Evolutionary conservation across 2,797 vertebrate species (phyloP).

Genomic region (Atherinosoma microstoma): DNA sequence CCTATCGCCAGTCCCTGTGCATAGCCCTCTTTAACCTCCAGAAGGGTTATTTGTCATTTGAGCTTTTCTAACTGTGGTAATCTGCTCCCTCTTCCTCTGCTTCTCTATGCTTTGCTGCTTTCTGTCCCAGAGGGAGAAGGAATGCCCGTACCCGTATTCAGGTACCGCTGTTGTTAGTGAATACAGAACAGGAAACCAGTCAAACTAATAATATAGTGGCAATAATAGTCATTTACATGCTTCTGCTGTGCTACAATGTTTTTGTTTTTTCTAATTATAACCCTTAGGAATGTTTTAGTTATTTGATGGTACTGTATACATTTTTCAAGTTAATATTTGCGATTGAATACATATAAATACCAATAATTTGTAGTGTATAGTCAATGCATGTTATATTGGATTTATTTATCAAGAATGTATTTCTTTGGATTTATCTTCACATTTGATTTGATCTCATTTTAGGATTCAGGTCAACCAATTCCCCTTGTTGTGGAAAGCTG

Average conservation of each 20-base stretch:
- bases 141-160: conserved; percentile 98
- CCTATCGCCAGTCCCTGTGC: conserved; percentile 58
- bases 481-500: conserved; percentile 98
- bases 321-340: background rate
- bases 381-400: background rate
- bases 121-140: conserved; percentile 98
- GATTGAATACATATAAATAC: background rate
- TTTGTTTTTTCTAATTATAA: background rate
- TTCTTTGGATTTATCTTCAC: background rate
- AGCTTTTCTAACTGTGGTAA: conserved; percentile 78
- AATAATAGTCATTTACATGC: conserved; percentile 8
- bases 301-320: background rate
- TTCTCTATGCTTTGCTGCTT: conserved; percentile 89
- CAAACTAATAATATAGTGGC: conserved; percentile 20
- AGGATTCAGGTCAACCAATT: conserved; percentile 91
- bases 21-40: conserved; percentile 52
- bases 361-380: background rate
- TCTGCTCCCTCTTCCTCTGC: conserved; percentile 89
- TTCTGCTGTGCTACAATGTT: conserved; percentile 33
- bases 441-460: conserved; percentile 35
- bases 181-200: conserved; percentile 22
- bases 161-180: conserved; percentile 85
- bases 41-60: conserved; percentile 31
- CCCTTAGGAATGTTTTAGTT: background rate
- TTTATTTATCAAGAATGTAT: background rate